A percentile compares a stretch with the other conserved stretches of the same genome.
These are phyloP conservation scores for Ostrea edulis DNA, from an alignment of 1,140 invertebrate species.

Conservation along the genomic window DNA sequence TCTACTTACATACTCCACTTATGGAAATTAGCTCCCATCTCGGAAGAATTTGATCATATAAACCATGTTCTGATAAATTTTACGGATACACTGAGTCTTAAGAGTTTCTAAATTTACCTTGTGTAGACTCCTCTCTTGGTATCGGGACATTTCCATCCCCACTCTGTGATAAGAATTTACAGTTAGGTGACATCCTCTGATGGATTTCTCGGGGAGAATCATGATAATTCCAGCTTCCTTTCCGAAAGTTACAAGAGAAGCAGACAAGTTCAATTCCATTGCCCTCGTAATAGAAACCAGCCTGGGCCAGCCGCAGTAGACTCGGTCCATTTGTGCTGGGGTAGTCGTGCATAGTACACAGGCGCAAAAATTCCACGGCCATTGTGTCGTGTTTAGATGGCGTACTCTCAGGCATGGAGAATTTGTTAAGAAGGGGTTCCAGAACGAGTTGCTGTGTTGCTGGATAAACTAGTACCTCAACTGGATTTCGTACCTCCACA, in stretches of 20 bases:
- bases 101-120: not conserved
- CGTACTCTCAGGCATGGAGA: not conserved
- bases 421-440: not conserved
- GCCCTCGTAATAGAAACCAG: constrained; percentile 33
- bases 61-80: no score
- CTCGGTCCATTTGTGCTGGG: not conserved
- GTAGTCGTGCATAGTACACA: constrained; percentile 36
- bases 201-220: constrained; percentile 38
- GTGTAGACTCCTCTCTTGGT: not conserved
- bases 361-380: constrained; percentile 20
- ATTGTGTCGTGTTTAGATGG: constrained; percentile 39
- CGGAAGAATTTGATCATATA: no score
- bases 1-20: no score
- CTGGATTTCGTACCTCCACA: not conserved
- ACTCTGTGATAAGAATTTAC: not conserved
- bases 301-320: constrained; percentile 20
- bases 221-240: not conserved
- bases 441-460: not conserved
- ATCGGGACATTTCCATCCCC: constrained; percentile 25
- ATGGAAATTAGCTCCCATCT: no score
- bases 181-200: not conserved
- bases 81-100: no score
- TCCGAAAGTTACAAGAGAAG: constrained; percentile 19
- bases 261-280: constrained; percentile 21
- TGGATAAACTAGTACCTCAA: not conserved